Conservation (phyloP, 2,113 vertebrate genomes). For the Tor tambroides region DNA sequence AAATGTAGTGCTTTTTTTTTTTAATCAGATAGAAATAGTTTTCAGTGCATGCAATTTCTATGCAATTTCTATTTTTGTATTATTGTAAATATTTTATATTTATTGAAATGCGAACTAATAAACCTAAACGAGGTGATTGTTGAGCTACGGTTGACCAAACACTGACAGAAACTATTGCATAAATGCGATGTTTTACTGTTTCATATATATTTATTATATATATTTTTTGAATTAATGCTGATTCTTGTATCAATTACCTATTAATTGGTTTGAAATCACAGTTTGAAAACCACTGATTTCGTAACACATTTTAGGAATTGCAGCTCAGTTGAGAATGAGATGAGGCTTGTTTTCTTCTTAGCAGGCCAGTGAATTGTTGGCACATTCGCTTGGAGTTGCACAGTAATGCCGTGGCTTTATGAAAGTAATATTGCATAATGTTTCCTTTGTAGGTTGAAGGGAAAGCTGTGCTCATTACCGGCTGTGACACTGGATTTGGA, state of each 20-base stretch:
- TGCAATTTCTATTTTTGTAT: not conserved
- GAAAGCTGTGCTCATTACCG: constrained; percentile 83
- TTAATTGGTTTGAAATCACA: not conserved
- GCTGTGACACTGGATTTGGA: constrained; percentile 87
- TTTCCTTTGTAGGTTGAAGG: constrained; percentile 72
- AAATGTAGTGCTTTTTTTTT: too few relatives aligned
- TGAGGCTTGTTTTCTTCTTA: not conserved
- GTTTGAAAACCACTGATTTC: not conserved
- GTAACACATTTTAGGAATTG: not conserved
- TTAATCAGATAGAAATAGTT: not conserved
- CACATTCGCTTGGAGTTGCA: not conserved
- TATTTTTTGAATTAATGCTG: not conserved
- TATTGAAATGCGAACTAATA: not conserved
- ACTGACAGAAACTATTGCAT: not conserved
- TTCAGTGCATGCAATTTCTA: not conserved
- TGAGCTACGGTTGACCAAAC: not conserved
- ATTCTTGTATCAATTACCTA: not conserved
- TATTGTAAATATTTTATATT: not conserved
- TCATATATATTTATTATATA: not conserved
- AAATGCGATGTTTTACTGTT: not conserved
- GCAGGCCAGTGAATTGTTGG: not conserved
- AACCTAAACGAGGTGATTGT: not conserved
- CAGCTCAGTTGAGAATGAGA: not conserved
- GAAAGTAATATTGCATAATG: not conserved
- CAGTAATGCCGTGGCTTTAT: not conserved